Evolutionary conservation across 1,140 invertebrate genomes (phyloP), one percentile per base, ranked within the genome.

Genomic region (Drosophila subpulchrella): DNA sequence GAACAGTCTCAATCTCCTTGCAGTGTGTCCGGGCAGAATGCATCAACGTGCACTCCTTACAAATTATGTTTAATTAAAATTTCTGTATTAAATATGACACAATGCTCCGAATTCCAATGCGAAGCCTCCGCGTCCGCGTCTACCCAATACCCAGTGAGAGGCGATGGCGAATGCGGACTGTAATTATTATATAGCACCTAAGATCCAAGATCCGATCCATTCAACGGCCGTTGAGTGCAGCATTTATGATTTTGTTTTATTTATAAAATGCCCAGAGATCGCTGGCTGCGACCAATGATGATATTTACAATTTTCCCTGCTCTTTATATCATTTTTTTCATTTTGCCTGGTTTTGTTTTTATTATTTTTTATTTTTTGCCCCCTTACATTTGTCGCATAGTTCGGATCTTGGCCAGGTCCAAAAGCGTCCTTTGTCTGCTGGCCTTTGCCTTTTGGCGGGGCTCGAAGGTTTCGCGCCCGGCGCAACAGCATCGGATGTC

Each of bases 41-140:
- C 73, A 54, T 41, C 77, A 74, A 75, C 90, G 90, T 91, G 89
- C 89, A 91, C 54, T 79, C 63, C 79, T 91, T 91, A 91, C 84
- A 91, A 91, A 91, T 90, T 91, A 83, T 89, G 81, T 81, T 91
- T 91, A 91, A 91, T 90, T 91, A 91, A 90, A 91, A 91, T 91
- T 91, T 89, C 74, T 86, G 86, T 91, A 91, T 91, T 91, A 91
- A 91, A 91, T 91, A 91, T 91, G 90, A 91, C 90, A 91, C 90
- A 91, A 91, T 91, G 90, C 91, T 90, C 90, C 88, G 90, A 91
- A 91, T 91, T 91, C 83, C 83, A 78, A 75, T 48, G 76, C 72
- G 78, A 85, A 81, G 77, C 81, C 78, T 63, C 72, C 27, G 3
- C 81, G 82, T 63, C 72, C 27, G 27, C 27, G 27, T 27, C 27